Evolutionary conservation across 2,888 invertebrate species (phyloP).

Genomic region (Lepeophtheirus nordmannii): DNA sequence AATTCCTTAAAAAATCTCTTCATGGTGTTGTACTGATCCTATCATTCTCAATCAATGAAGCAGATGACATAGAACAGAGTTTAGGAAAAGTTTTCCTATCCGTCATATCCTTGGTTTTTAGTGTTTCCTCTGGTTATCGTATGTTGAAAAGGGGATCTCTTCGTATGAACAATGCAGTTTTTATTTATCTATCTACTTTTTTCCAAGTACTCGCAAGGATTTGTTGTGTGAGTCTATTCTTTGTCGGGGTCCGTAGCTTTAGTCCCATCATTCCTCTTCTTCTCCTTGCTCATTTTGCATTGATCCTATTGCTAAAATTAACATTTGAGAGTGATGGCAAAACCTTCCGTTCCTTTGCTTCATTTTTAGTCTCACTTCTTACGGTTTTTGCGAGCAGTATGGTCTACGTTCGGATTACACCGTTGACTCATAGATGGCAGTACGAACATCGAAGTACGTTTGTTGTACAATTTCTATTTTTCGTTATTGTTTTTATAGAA

Average conservation of each 20-base stretch:
- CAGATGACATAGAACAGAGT: constrained; percentile 17
- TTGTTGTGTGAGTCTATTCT: constrained; percentile 7
- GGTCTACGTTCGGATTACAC: constrained; percentile 13
- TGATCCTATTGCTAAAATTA: constrained; percentile 10
- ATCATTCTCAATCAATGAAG: constrained; percentile 17
- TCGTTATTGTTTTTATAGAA: constrained; percentile 1
- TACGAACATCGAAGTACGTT: constrained; percentile 10
- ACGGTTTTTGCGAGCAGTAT: constrained; percentile 14
- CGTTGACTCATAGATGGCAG: constrained; percentile 8
- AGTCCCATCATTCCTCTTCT: constrained; percentile 12
- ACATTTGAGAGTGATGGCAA: constrained; percentile 12
- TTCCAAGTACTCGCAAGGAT: constrained; percentile 18
- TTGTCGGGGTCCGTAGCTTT: constrained; percentile 10
- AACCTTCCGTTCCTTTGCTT: neutral
- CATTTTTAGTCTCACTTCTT: neutral
- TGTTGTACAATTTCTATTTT: constrained; percentile 14
- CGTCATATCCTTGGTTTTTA: constrained; percentile 10
- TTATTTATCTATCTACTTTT: constrained; percentile 12
- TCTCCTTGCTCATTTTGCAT: neutral
- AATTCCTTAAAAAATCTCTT: constrained; percentile 9
- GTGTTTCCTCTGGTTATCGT: constrained; percentile 16
- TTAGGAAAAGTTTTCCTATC: constrained; percentile 20
- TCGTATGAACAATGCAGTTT: constrained; percentile 4
- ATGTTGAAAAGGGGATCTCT: constrained; percentile 19
- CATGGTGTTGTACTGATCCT: constrained; percentile 17